Evolutionary conservation across 2,888 invertebrate genomes (phyloP).

Genomic region (Fissipunctia ypsillon): DNA sequence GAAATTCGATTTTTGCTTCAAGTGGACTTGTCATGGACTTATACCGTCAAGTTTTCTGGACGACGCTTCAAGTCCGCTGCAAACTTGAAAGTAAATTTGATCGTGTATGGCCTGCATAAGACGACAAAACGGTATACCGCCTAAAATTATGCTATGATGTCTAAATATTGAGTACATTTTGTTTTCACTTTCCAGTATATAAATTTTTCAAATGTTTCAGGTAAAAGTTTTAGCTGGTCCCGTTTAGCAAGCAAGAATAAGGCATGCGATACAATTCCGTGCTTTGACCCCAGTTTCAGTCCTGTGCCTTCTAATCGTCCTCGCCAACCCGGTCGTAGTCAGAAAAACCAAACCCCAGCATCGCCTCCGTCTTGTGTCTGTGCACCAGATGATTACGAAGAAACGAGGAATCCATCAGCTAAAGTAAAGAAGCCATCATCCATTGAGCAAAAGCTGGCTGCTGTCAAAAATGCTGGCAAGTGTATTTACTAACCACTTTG

Average conservation of each 20-base stretch:
- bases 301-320: too few species aligned
- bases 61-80: too few species aligned
- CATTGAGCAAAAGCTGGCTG: too few species aligned
- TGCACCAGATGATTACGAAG: background rate
- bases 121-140: too few species aligned
- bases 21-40: too few species aligned
- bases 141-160: background rate
- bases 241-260: background rate
- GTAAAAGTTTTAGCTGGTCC: background rate
- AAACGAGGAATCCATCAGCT: background rate
- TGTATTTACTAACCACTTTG: too few species aligned
- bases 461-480: background rate
- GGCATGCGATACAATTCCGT: background rate
- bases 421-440: slow-evolving; percentile 1
- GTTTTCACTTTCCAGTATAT: background rate
- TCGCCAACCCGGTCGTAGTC: background rate
- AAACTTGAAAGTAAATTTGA: too few species aligned
- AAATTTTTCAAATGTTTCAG: slow-evolving; percentile 5
- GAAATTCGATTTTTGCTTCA: too few species aligned
- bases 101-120: too few species aligned
- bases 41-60: too few species aligned
- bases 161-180: background rate
- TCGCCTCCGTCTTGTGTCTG: background rate
- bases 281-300: background rate
- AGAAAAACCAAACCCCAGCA: background rate